phyloP scores from a whole-genome alignment of 2,888 invertebrate species.

The Eledona agricola region DNA sequence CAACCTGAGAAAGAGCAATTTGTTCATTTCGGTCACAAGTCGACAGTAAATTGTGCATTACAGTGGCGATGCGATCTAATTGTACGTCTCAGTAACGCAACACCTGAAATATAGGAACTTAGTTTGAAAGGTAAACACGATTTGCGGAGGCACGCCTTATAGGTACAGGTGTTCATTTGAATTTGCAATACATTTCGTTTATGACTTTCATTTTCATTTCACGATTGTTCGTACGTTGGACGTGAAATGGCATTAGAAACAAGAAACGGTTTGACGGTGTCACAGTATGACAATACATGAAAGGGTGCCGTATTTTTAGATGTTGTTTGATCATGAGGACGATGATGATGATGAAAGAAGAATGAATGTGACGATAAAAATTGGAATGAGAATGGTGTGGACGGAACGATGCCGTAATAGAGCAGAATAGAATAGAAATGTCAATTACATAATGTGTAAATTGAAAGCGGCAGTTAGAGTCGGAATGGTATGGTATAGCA shows the following conservation, averaged over 20 bases:
- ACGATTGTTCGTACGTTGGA: slow-evolving; percentile 6
- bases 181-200: slow-evolving; percentile 40
- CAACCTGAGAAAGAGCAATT: slow-evolving; percentile 51
- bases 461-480: slow-evolving; percentile 45
- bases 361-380: no score
- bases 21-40: no score
- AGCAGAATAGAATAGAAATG: slow-evolving; percentile 53
- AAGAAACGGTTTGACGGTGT: no score
- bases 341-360: no score
- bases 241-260: no score
- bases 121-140: slow-evolving; percentile 25
- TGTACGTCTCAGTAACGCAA: neutral
- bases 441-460: slow-evolving; percentile 48
- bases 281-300: no score
- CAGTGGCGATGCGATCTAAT: slow-evolving; percentile 2
- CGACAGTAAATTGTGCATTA: no score
- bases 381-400: no score
- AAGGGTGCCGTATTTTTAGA: no score
- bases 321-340: no score
- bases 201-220: slow-evolving; percentile 38
- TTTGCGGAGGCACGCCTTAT: slow-evolving; percentile 38
- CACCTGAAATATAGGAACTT: neutral
- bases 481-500: slow-evolving; percentile 44
- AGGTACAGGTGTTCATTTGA: slow-evolving; percentile 50
- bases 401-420: slow-evolving; percentile 32